These are phyloP conservation scores for Nyctibius bracteatus DNA, from an alignment of 2,113 vertebrate species.

Conservation along the genomic window DNA sequence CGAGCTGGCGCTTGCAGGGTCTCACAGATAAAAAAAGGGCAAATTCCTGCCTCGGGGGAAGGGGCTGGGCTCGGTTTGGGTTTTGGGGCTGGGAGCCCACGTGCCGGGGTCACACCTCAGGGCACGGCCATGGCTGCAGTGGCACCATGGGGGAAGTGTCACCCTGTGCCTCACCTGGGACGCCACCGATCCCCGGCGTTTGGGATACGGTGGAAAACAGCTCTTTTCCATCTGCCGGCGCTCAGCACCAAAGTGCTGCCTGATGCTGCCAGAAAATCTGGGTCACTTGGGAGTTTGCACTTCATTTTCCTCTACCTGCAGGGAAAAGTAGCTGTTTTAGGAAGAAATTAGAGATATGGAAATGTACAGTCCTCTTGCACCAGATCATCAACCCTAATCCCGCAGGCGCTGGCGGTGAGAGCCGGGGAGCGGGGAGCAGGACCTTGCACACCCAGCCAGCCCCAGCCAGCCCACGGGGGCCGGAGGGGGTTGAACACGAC, in stretches of 20 bases:
- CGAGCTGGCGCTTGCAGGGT: neutral
- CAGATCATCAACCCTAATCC: neutral
- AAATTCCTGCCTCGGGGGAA: neutral
- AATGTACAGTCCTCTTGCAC: neutral
- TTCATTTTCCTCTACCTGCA: neutral
- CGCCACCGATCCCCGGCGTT: fast-evolving
- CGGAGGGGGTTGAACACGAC: neutral
- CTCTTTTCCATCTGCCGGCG: neutral
- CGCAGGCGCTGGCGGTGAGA: fast-evolving
- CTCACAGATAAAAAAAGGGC: neutral
- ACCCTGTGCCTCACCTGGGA: neutral
- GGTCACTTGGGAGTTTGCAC: neutral
- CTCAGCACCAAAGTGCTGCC: neutral
- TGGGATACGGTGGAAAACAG: neutral
- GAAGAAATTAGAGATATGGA: neutral
- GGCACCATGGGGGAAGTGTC: neutral
- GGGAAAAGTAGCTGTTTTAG: neutral
- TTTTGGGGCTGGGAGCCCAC: neutral
- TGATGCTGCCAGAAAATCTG: neutral
- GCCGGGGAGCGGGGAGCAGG: neutral
- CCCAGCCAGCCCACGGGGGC: neutral
- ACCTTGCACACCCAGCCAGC: neutral
- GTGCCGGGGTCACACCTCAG: fast-evolving
- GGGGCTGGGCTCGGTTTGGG: neutral
- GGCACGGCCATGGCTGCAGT: neutral